Conservation (phyloP, 2,797 vertebrate genomes). For the Okamejei kenojei region DNA sequence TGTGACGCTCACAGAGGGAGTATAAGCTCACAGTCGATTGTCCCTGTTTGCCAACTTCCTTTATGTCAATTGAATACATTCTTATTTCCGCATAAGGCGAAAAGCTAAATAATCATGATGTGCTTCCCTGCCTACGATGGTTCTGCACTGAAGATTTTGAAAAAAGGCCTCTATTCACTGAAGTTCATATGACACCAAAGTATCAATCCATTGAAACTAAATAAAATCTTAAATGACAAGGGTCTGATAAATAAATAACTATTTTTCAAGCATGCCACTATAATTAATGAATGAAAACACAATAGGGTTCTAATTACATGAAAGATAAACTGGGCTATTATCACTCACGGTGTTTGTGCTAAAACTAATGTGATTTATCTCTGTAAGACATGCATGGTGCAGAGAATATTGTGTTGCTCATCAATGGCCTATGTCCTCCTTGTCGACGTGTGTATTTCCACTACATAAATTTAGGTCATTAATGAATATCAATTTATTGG, state of each 20-base stretch:
- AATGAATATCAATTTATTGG: not conserved
- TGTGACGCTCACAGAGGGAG: not conserved
- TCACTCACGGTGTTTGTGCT: not conserved
- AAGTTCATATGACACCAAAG: not conserved
- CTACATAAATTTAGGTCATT: not conserved
- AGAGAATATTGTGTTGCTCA: not conserved
- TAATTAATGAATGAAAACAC: slow-evolving; percentile 23
- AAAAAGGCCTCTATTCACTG: not conserved
- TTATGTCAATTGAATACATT: not conserved
- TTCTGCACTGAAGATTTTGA: not conserved
- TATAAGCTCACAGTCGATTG: not conserved
- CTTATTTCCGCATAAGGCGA: not conserved
- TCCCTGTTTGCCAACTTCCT: not conserved
- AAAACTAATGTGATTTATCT: not conserved
- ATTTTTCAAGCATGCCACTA: not conserved
- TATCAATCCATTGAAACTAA: not conserved
- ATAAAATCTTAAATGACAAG: not conserved
- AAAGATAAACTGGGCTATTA: not conserved
- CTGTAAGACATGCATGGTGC: not conserved
- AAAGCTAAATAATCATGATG: not conserved
- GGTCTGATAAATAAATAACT: slow-evolving; percentile 21
- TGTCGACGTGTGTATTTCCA: not conserved
- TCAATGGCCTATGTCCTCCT: not conserved
- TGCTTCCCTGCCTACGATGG: not conserved
- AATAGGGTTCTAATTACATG: slow-evolving; percentile 17